These are phyloP conservation scores for Hapalemur alaotrensis DNA, from an alignment of 2,797 vertebrate genomes.

Conservation along the genomic window DNA sequence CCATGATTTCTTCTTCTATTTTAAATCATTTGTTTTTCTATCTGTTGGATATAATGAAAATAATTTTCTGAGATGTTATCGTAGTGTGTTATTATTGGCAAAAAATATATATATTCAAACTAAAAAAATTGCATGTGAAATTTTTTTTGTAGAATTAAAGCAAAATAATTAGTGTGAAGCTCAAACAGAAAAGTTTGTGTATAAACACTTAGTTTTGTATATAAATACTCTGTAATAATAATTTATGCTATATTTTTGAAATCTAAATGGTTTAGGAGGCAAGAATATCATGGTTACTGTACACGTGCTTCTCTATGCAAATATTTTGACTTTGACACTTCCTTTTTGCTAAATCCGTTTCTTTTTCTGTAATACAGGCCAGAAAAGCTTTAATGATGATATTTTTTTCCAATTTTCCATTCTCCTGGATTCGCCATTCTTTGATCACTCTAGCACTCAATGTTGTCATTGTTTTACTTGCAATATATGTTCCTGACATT, in stretches of 20 bases:
- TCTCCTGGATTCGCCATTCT: slow-evolving; percentile 90
- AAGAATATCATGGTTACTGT: neutral
- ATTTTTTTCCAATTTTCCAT: slow-evolving; percentile 85
- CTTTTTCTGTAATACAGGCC: slow-evolving; percentile 84
- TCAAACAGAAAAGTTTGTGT: neutral
- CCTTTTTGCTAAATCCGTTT: slow-evolving; percentile 40
- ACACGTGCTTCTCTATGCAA: neutral
- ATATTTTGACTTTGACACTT: slow-evolving; percentile 5
- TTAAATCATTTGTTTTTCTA: slow-evolving; percentile 38
- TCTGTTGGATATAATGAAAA: slow-evolving; percentile 43
- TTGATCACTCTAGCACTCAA: slow-evolving; percentile 88
- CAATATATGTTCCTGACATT: slow-evolving; percentile 95
- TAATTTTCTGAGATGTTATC: slow-evolving; percentile 40
- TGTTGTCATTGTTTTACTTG: slow-evolving; percentile 89
- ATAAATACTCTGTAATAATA: neutral
- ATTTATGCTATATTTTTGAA: slow-evolving; percentile 7
- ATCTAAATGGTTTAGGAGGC: neutral
- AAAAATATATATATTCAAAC: neutral
- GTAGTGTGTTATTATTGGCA: neutral
- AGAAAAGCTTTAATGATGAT: slow-evolving; percentile 92
- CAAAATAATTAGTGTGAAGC: slow-evolving; percentile 23
- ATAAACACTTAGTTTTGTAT: neutral
- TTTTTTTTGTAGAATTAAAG: slow-evolving; percentile 50
- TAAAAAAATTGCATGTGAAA: slow-evolving; percentile 2
- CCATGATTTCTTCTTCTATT: neutral